phyloP scores from a whole-genome alignment of 2,113 vertebrate species.

The Carassius auratus region DNA sequence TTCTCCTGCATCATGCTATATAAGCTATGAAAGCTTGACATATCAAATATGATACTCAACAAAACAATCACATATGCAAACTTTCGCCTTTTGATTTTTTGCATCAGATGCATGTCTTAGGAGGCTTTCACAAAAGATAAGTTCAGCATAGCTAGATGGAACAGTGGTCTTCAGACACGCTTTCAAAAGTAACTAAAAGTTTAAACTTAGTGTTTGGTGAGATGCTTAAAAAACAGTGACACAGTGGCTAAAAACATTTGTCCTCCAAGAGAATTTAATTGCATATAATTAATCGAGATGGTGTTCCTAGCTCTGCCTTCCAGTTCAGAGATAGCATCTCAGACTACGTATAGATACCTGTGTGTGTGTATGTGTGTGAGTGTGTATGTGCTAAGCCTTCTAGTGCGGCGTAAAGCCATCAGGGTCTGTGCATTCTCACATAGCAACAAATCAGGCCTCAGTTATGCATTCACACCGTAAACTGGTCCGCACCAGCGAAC shows the following conservation, averaged over 20 bases:
- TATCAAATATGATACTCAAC: no score
- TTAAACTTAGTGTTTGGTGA: background rate
- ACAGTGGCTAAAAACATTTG: background rate
- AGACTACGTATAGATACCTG: background rate
- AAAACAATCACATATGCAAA: no score
- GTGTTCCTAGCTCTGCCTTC: background rate
- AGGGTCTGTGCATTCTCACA: constrained; percentile 63
- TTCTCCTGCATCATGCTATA: no score
- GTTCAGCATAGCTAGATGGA: background rate
- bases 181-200: background rate
- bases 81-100: no score
- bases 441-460: constrained; percentile 69
- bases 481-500: constrained; percentile 64
- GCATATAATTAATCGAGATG: background rate
- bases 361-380: background rate
- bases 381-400: background rate
- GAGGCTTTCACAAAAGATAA: background rate
- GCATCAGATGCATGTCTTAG: background rate
- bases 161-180: background rate
- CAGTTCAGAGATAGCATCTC: constrained; percentile 7
- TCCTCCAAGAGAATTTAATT: background rate
- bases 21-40: no score
- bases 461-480: constrained; percentile 73
- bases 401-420: constrained; percentile 53
- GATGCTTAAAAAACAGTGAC: background rate